These are phyloP conservation scores for Drosophila burlai DNA, from an alignment of 1,140 invertebrate species.

Conservation along the genomic window DNA sequence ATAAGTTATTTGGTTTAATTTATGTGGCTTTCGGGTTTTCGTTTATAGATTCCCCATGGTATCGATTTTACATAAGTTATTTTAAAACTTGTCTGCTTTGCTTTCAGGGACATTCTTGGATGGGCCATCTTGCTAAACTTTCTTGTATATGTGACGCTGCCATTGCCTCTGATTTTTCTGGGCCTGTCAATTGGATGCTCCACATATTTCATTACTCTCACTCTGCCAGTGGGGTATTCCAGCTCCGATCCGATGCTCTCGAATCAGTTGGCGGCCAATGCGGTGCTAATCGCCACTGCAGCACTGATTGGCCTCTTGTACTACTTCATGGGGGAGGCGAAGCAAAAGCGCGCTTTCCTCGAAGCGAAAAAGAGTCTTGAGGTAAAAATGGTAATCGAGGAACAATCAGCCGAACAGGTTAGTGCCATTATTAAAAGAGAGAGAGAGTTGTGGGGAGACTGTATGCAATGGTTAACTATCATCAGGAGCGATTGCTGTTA, in stretches of 20 bases:
- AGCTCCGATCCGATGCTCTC: constrained; percentile 84
- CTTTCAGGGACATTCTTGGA: constrained; percentile 86
- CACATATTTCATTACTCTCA: constrained; percentile 87
- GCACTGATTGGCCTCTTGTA: constrained; percentile 91
- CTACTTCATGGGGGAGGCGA: constrained; percentile 93
- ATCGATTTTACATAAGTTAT: too few relatives aligned
- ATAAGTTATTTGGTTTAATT: neutral
- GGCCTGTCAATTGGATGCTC: constrained; percentile 86
- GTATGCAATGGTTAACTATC: neutral
- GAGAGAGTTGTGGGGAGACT: neutral
- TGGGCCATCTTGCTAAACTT: constrained; percentile 94
- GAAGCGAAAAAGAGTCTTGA: constrained; percentile 96
- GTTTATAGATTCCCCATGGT: too few relatives aligned
- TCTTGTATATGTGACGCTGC: constrained; percentile 93
- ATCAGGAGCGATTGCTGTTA: constrained; percentile 93
- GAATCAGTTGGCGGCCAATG: constrained; percentile 87
- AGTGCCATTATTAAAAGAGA: neutral
- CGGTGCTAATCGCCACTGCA: constrained; percentile 89
- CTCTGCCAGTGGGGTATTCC: constrained; percentile 86
- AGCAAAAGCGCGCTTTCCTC: constrained; percentile 94
- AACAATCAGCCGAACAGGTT: constrained; percentile 96
- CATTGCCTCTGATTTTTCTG: constrained; percentile 89
- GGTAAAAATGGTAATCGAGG: constrained; percentile 96
- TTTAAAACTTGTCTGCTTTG: neutral
- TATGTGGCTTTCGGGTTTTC: too few relatives aligned